Evolutionary conservation across 2,113 vertebrate genomes (phyloP).

Genomic region (Syrrhaptes paradoxus): DNA sequence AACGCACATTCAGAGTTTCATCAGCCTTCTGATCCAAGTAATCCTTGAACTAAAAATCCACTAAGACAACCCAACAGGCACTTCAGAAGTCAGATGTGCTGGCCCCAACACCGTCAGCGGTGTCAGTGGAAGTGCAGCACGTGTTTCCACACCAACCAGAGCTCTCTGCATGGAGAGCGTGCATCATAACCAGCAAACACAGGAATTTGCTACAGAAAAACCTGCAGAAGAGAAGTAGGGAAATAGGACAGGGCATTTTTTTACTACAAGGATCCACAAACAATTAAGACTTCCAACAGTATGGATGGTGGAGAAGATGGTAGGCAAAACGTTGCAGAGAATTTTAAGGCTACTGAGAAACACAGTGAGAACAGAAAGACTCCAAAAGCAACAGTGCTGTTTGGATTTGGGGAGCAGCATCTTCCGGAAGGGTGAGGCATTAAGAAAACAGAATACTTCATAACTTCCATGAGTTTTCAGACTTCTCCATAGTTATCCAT

Average conservation of each 20-base stretch:
- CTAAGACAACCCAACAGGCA: background rate
- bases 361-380: background rate
- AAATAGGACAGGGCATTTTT: background rate
- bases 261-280: background rate
- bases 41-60: background rate
- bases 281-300: background rate
- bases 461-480: background rate
- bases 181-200: background rate
- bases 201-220: background rate
- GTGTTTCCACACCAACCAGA: background rate
- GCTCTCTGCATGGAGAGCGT: background rate
- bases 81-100: background rate
- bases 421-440: background rate
- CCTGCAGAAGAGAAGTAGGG: background rate
- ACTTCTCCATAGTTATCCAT: background rate
- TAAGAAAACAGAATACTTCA: slow-evolving; percentile 7
- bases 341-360: background rate
- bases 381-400: background rate
- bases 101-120: background rate
- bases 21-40: background rate
- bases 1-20: background rate
- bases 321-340: background rate
- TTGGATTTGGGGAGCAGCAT: background rate
- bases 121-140: background rate
- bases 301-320: background rate